A percentile compares a stretch with the other conserved stretches of the same genome.
Conservation (phyloP, 1,140 invertebrate species). For the Parasteatoda tepidariorum region DNA sequence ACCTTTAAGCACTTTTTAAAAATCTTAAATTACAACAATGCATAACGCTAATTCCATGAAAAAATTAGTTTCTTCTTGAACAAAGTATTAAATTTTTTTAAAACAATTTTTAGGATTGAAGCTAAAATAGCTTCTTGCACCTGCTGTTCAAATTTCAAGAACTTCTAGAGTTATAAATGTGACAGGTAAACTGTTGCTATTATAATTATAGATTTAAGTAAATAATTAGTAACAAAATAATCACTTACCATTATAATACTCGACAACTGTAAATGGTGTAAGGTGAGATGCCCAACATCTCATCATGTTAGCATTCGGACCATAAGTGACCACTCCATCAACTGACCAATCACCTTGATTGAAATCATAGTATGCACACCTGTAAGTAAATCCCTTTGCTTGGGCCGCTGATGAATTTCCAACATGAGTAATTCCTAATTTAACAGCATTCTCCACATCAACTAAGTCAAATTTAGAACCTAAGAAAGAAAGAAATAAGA, state of each 20-base stretch:
- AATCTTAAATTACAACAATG: too few species aligned
- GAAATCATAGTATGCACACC: slow-evolving; percentile 61
- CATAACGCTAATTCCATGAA: too few species aligned
- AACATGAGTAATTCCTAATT: slow-evolving; percentile 44
- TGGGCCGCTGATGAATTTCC: slow-evolving; percentile 46
- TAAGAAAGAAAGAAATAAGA: neutral
- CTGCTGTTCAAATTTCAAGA: too few species aligned
- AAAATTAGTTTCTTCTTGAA: too few species aligned
- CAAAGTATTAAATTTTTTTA: too few species aligned
- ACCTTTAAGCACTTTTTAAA: too few species aligned
- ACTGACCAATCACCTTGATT: slow-evolving; percentile 33
- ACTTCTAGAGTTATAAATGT: too few species aligned
- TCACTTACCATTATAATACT: slow-evolving; percentile 33
- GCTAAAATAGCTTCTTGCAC: too few species aligned
- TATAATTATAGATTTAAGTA: too few species aligned
- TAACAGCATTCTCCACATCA: slow-evolving; percentile 53
- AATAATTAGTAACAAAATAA: too few species aligned
- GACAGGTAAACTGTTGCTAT: too few species aligned
- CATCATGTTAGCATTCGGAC: slow-evolving; percentile 36
- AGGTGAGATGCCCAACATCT: slow-evolving; percentile 62
- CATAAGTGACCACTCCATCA: slow-evolving; percentile 56
- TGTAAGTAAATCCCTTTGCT: slow-evolving; percentile 17
- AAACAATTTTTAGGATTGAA: too few species aligned
- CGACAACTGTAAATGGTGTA: slow-evolving; percentile 57
- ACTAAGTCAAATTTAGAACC: slow-evolving; percentile 15